Conservation (phyloP, 2,888 invertebrate genomes). For the Bugula neritina region DNA sequence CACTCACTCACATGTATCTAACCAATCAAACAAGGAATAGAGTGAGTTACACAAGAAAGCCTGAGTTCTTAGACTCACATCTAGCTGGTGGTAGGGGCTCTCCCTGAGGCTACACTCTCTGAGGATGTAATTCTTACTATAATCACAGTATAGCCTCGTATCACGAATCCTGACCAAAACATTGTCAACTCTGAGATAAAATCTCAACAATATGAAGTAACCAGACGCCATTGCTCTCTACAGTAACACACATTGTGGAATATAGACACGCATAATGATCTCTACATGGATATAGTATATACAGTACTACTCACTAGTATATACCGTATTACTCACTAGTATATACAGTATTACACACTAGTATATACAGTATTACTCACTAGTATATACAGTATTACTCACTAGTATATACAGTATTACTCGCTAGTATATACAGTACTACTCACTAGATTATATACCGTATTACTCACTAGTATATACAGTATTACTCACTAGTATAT, state of each 20-base stretch:
- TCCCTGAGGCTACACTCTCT: slow-evolving; percentile 77
- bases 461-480: not conserved
- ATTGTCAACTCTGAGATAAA: slow-evolving; percentile 88
- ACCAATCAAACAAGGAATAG: too few species aligned
- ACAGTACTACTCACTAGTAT: not conserved
- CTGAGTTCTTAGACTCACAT: slow-evolving; percentile 35
- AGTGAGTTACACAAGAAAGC: too few species aligned
- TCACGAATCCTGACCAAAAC: slow-evolving; percentile 82
- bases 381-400: not conserved
- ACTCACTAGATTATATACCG: not conserved
- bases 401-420: not conserved
- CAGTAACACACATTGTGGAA: slow-evolving; percentile 38
- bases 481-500: not conserved
- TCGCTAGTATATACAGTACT: not conserved
- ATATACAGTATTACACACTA: not conserved
- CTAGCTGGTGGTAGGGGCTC: slow-evolving; percentile 60
- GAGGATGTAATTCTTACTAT: slow-evolving; percentile 68
- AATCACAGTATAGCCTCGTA: slow-evolving; percentile 58
- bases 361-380: not conserved
- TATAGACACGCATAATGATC: not conserved
- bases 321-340: not conserved
- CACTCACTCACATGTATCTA: too few species aligned
- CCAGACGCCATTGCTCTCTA: slow-evolving; percentile 93
- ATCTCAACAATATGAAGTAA: slow-evolving; percentile 81
- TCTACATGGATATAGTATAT: not conserved